Evolutionary conservation across 2,888 invertebrate species (phyloP), one percentile per base, ranked within the genome.

Genomic region (Agonopterix alstromeriana): DNA sequence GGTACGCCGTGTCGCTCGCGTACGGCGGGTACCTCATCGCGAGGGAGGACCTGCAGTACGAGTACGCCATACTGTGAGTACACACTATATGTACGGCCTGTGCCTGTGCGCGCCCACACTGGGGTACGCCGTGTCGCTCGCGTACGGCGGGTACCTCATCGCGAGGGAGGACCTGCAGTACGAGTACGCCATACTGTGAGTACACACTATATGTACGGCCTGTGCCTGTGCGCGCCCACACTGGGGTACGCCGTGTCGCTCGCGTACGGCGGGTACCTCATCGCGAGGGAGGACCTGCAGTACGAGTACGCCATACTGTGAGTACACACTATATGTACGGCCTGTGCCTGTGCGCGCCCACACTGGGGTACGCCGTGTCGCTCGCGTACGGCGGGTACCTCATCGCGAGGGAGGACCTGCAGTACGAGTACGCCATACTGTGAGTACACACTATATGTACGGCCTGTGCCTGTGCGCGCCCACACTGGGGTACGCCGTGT

Each of bases 1-100:
- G 93, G 0, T 95, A 95, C 70, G 92, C 93, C 2, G 77, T 93
- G 2, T 92, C 93, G 35, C 82, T 94, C 36, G 93, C 91, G 50
- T 94, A 94, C 64, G 94, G 94, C 0, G 94, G 94, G 0, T 88
- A 90, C 48, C 80, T 94, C 42, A 91, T 94, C 10, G 91, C 93
- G 0, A 74, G 90, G 9, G 91, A 91, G 38, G 90, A 77, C 3
- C 60, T 94, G 54, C 77, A 74, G 1, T 94, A 93, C 63, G 90
- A 92, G 61, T 84, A 91, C 54, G 92, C 94, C 38, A 93, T 94
- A 57, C 92, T 94, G 91, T 93, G 61, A 87, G 90, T 82, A 49
- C 14, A 8, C n/a, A n/a, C n/a, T n/a, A n/a, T n/a, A n/a, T 93
- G 7, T 94, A 93, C 74, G 93, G 93, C 0, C 73, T 93, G 54